Evolutionary conservation across 2,888 invertebrate genomes (phyloP).

Genomic region (Bellardia bayeri): DNA sequence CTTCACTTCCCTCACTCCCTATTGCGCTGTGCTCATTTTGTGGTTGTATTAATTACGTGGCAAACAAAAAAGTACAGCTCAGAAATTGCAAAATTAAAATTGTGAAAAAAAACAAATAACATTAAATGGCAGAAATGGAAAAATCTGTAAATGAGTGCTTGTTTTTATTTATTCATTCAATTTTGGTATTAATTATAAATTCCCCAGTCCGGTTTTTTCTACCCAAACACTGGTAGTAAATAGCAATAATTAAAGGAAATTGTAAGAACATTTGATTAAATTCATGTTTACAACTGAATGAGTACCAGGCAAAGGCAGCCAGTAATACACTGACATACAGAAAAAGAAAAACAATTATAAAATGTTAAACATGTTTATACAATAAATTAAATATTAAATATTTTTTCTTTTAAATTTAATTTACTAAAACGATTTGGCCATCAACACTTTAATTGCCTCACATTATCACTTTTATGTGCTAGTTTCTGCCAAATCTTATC

Average conservation of each 20-base stretch:
- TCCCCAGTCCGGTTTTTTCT: slow-evolving; percentile 7
- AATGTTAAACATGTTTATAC: background rate
- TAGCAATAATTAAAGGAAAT: slow-evolving; percentile 35
- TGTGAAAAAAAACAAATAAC: background rate
- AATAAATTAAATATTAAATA: too few relatives aligned
- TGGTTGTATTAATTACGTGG: slow-evolving; percentile 63
- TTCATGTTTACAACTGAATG: background rate
- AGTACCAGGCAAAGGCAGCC: background rate
- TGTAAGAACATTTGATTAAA: slow-evolving; percentile 47
- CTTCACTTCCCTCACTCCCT: background rate
- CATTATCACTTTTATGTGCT: slow-evolving; percentile 19
- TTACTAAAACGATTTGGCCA: background rate
- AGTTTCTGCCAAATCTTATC: slow-evolving; percentile 6
- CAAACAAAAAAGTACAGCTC: background rate
- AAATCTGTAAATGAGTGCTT: slow-evolving; percentile 51
- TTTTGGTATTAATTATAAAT: slow-evolving; percentile 44
- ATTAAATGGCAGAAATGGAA: slow-evolving; percentile 27
- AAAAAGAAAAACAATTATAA: background rate
- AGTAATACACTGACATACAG: too few relatives aligned
- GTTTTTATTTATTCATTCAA: slow-evolving; percentile 5
- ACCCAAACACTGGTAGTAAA: background rate
- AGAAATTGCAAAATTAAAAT: slow-evolving; percentile 38
- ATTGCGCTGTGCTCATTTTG: slow-evolving; percentile 26
- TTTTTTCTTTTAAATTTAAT: background rate
- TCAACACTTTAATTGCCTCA: slow-evolving; percentile 30